Base-by-base conservation (phyloP, 2,888 invertebrate species). In the Sphaerophoria taeniata region DNA sequence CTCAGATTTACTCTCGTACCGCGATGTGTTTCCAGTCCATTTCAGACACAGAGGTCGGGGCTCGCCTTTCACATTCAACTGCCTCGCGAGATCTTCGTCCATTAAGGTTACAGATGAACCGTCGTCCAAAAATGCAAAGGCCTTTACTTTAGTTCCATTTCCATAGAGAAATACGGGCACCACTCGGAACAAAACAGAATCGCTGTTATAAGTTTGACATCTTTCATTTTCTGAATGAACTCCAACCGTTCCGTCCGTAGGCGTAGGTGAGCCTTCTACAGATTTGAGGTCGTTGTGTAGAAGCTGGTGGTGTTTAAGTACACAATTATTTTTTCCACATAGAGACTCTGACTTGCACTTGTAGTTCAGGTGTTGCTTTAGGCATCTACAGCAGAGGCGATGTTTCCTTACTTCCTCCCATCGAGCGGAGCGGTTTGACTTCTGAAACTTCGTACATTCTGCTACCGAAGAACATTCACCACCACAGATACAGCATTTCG, bases 261-360 rank as follows among this genome's bases (percentile, higher is more conserved):
- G 5, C 2, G 43, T 14, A 11, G 9, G 14, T 33, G 33, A 5
- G 0, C 31, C 0, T 45, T 65, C n/a, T 36, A 24, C 24, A 24
- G 3, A 11, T 33, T 49, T 24, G 24, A 24, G 39, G 2, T 69
- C 67, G 4, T 75, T 67, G 14, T 75, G 55, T 3, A 76, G 53
- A 0, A 76, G 61, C 14, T 43, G 16, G 31, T 77, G 70, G 34
- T 77, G 63, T 63, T 47, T 60, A 4, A 49, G 55, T 11, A 55
- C 5, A 16, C 71, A 77, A 9, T 53, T 45, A 55, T 71, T 33
- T 45, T 61, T 56, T 31, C 77, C 70, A 36, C 77, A 77, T 36
- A 53, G 4, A 0, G 60, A 4, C 11, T 55, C 70, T 43, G 71
- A 71, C 7, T 56, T n/a, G n/a, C n/a, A n/a, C n/a, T n/a, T n/a